Evolutionary conservation across 2,797 vertebrate genomes (phyloP).

Genomic region (Sternarchorhynchus goeldii): DNA sequence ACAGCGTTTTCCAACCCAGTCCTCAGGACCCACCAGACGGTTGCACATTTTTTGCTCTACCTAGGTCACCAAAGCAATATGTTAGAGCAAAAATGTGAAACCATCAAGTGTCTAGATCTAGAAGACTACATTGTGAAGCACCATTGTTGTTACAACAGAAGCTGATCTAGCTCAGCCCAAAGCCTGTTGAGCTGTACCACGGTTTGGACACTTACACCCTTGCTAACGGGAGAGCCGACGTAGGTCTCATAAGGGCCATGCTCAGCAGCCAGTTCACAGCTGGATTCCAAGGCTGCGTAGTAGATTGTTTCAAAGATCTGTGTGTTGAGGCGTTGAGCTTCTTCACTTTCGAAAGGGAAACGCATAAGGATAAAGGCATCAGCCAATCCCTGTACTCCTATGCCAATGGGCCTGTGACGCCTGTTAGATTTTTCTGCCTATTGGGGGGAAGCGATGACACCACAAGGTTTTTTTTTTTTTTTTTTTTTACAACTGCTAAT

Average conservation of each 20-base stretch:
- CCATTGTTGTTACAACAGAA: background rate
- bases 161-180: too few relatives aligned
- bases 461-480: background rate
- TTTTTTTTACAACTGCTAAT: background rate
- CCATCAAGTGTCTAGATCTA: background rate
- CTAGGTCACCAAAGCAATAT: too few relatives aligned
- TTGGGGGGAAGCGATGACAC: background rate
- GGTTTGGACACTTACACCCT: slow-evolving; percentile 78
- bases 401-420: slow-evolving; percentile 91
- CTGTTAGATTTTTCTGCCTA: slow-evolving; percentile 88
- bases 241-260: slow-evolving; percentile 88
- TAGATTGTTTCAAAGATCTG: slow-evolving; percentile 99
- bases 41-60: too few relatives aligned
- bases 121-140: background rate
- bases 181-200: background rate
- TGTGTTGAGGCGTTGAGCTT: slow-evolving; percentile 90
- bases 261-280: slow-evolving; percentile 86
- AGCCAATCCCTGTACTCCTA: slow-evolving; percentile 94
- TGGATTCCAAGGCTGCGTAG: slow-evolving; percentile 89
- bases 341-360: slow-evolving; percentile 87
- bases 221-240: slow-evolving; percentile 89
- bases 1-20: too few relatives aligned
- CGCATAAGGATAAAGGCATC: slow-evolving; percentile 97
- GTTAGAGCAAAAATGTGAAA: too few relatives aligned
- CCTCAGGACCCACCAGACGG: too few relatives aligned